phyloP scores from a whole-genome alignment of 2,113 vertebrate species.

The Istiophorus platypterus region DNA sequence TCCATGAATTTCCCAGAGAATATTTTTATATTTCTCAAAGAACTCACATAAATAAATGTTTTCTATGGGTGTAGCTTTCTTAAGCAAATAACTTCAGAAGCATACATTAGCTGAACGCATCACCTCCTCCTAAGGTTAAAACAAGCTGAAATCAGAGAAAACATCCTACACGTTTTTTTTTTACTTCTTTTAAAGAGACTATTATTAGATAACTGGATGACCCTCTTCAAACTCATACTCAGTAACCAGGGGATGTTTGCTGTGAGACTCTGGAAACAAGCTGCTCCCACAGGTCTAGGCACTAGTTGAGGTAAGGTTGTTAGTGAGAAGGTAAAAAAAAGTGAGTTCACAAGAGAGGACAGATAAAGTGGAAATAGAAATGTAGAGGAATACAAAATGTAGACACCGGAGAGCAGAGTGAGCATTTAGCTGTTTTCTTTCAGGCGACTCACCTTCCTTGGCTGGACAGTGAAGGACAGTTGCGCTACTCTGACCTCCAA shows the following conservation, averaged over 20 bases:
- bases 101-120: background rate
- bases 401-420: background rate
- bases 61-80: background rate
- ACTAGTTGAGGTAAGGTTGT: background rate
- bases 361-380: constrained; percentile 5
- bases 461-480: constrained; percentile 4
- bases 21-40: background rate
- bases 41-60: too few species aligned
- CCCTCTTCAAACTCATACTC: background rate
- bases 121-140: background rate
- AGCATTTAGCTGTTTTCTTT: background rate
- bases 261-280: background rate
- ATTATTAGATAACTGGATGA: too few species aligned
- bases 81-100: constrained; percentile 18
- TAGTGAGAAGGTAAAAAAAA: background rate
- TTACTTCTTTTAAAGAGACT: background rate
- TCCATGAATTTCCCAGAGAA: background rate
- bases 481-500: background rate
- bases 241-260: constrained; percentile 7
- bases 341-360: background rate
- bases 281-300: background rate
- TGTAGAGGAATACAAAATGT: background rate
- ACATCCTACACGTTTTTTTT: background rate
- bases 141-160: background rate
- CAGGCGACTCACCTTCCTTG: constrained; percentile 47